These are phyloP conservation scores for Rhea americana DNA, from an alignment of 2,113 vertebrate genomes.

Conservation along the genomic window DNA sequence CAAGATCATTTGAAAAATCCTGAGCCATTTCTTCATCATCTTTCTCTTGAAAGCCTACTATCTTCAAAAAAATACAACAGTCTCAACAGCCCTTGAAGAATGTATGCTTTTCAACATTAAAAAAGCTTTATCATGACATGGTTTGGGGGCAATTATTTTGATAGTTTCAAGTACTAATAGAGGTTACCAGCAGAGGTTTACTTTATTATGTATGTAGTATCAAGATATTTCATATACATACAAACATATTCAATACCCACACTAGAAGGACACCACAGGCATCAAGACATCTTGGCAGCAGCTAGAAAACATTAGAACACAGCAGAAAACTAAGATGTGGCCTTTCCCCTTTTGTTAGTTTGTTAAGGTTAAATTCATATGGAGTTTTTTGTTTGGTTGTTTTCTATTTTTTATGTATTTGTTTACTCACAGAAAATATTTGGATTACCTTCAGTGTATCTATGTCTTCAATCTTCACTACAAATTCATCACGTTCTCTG, in stretches of 20 bases:
- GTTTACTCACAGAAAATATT: background rate
- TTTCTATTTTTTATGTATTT: background rate
- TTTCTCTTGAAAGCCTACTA: background rate
- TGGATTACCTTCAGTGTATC: constrained; percentile 88
- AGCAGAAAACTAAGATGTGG: background rate
- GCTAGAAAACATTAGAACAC: background rate
- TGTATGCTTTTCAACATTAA: background rate
- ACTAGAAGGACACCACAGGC: background rate
- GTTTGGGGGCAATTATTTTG: background rate
- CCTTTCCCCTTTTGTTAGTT: background rate
- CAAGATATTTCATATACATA: background rate
- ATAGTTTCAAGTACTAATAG: background rate
- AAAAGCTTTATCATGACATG: background rate
- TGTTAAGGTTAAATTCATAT: background rate
- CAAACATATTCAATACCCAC: background rate
- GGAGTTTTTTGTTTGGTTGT: background rate
- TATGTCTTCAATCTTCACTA: constrained; percentile 97
- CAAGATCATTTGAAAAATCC: background rate
- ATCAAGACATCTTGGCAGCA: background rate
- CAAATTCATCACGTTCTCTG: constrained; percentile 96
- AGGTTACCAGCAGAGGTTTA: background rate
- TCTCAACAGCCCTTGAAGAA: background rate
- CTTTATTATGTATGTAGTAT: background rate
- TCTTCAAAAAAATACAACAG: background rate
- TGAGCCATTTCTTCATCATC: background rate